Evolutionary conservation across 2,113 vertebrate genomes (phyloP), one percentile per base, ranked within the genome.

Genomic region (Neoarius graeffei): DNA sequence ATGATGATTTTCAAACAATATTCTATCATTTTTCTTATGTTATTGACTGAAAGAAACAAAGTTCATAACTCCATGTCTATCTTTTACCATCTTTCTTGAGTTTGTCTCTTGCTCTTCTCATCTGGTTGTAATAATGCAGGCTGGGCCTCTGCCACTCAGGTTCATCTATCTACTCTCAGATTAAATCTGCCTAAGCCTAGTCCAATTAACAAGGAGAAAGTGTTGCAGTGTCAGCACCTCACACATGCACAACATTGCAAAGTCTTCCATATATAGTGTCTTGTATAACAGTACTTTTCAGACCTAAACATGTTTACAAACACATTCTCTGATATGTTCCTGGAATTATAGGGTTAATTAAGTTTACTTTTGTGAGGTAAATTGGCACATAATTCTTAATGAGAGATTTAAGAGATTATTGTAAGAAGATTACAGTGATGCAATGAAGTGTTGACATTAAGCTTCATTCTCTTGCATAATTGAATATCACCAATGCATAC

Each of bases 121-220:
- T 88, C 79, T 90, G 67, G 84, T 86, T 90, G 25, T 79, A 56
- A 91, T 91, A 91, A 88, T 83, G 71, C 81, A 30, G 54, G 23
- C 67, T 74, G 60, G 77, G 69, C 60, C 67, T 73, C 27, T 74
- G 69, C 79, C 73, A 79, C 56, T 79, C 77, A 80, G 30, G 25
- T 60, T 87, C 80, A 88, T 91, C 92, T 92, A 92, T 90, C 85
- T 83, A 80, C 64, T 90, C 93, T 95, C 93, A 95, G 94, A 95
- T 95, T 95, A 95, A 96, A 95, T 91, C 88, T 87, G 91, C 93
- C 92, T 95, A 94, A 95, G 94, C 93, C 93, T 86, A 93, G 94
- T 95, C 94, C 94, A 95, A 94, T 95, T 94, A 94, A 92, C 90
- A 89, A 15, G 13, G 91, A 92, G 87, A 94, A 95, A 95, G 92